These are phyloP conservation scores for Coecobrya sp. DNA, from an alignment of 2,888 invertebrate genomes.

Conservation along the genomic window DNA sequence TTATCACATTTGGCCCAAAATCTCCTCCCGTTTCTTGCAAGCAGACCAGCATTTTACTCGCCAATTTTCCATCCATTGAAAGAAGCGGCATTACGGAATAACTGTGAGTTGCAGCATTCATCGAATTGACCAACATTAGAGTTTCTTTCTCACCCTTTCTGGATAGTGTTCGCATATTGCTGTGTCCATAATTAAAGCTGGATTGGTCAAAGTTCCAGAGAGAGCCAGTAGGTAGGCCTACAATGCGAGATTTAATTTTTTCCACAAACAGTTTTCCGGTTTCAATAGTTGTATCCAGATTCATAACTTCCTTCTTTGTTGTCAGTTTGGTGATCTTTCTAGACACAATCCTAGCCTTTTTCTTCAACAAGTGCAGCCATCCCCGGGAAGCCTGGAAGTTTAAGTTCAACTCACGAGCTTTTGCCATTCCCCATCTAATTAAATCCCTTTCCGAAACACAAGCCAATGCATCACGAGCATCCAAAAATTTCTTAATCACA, in stretches of 20 bases:
- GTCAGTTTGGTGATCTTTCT: slow-evolving; percentile 52
- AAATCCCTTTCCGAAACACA: slow-evolving; percentile 7
- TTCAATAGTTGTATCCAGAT: not conserved
- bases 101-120: slow-evolving; percentile 4
- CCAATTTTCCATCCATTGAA: slow-evolving; percentile 34
- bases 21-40: slow-evolving; percentile 33
- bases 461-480: not conserved
- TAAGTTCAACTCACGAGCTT: slow-evolving; percentile 14
- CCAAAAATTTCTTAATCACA: not conserved
- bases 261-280: slow-evolving; percentile 6
- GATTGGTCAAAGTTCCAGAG: slow-evolving; percentile 66
- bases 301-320: not conserved
- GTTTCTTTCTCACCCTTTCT: slow-evolving; percentile 32
- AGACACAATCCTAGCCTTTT: slow-evolving; percentile 23
- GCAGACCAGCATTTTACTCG: slow-evolving; percentile 3
- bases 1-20: slow-evolving; percentile 19
- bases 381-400: not conserved
- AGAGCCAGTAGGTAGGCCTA: not conserved
- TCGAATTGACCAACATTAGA: not conserved
- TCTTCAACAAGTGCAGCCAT: slow-evolving; percentile 32
- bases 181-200: slow-evolving; percentile 46
- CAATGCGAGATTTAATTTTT: not conserved
- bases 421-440: slow-evolving; percentile 4
- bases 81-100: slow-evolving; percentile 50
- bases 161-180: slow-evolving; percentile 4